phyloP scores from a whole-genome alignment of 1,140 invertebrate genomes.

The Augochlora pura region DNA sequence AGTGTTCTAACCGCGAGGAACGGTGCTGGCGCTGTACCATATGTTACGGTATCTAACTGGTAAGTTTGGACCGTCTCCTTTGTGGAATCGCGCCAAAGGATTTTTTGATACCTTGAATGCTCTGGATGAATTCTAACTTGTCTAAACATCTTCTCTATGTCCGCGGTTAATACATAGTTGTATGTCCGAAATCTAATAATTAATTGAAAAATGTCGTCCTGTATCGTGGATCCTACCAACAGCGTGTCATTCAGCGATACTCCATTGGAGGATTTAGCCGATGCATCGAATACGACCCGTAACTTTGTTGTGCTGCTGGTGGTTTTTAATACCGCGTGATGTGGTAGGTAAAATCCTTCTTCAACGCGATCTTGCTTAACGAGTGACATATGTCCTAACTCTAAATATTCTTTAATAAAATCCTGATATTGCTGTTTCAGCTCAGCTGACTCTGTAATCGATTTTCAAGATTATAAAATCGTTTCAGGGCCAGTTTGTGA shows the following conservation, averaged over 20 bases:
- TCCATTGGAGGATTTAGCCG: not conserved
- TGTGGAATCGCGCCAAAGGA: not conserved
- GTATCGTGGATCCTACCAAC: not conserved
- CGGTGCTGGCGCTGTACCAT: slow-evolving; percentile 68
- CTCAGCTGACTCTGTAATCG: not conserved
- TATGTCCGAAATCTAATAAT: slow-evolving; percentile 23
- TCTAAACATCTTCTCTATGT: slow-evolving; percentile 36
- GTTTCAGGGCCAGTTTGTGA: fast-evolving
- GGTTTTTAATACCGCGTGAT: slow-evolving; percentile 10
- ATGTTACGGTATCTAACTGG: slow-evolving; percentile 68
- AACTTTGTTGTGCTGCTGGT: not conserved
- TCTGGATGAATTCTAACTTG: not conserved
- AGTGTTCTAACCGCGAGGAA: slow-evolving; percentile 67
- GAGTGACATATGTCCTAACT: not conserved
- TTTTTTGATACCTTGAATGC: not conserved
- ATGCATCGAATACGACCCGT: slow-evolving; percentile 2
- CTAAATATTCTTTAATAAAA: slow-evolving; percentile 6
- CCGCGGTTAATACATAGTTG: slow-evolving; percentile 11
- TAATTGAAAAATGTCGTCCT: slow-evolving; percentile 18
- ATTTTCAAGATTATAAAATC: not conserved
- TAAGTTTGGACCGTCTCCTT: slow-evolving; percentile 49
- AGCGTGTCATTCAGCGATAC: slow-evolving; percentile 5
- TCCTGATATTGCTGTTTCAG: not conserved
- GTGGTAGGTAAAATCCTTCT: not conserved
- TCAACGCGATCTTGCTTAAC: not conserved